Evolutionary conservation across 2,797 vertebrate genomes (phyloP), one percentile per base, ranked within the genome.

Genomic region (Takifugu ocellatus): DNA sequence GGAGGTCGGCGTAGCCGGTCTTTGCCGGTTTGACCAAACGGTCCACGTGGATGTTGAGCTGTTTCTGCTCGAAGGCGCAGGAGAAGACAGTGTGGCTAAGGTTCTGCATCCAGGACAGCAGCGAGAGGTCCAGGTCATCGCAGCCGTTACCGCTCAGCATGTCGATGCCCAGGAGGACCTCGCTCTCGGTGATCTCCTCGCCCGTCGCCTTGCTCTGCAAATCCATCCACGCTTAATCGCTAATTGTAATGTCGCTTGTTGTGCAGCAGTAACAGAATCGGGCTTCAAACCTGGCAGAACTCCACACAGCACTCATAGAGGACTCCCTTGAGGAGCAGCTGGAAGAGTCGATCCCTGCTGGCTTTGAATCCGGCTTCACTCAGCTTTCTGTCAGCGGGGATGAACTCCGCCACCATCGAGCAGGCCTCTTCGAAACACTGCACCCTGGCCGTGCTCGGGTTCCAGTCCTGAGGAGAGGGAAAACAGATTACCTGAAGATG

Each of bases 221-320:
- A 52, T 11, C 2, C 9, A 7, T 25, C 31, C 9, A 25, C 16
- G n/a, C 45, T 39, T 6, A 43, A 51, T 33, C 3, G 44, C 44
- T 33, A 29, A 25, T 39, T 8, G n/a, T 0, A 2, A 24, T 9
- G 24, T 3, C 6, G 2, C 17, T 1, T 6, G 12, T 25, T 52
- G 5, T 7, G 24, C 25, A 6, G 2, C 11, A 42, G 27, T 21
- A 10, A 5, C 1, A 31, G 10, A 39, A 29, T n/a, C 25, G 49
- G 0, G 27, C 29, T 33, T 56, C 70, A 27, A 26, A 90, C 89
- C 87, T 90, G 97, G 87, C 97, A 99, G 90, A 98, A 98, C 64
- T 99, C 97, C 68, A 99, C 96, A n/a, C 96, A 98, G 85, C 95
- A 98, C 61, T 99, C 97, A 5, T 99, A 99, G 12, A 99, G 92